Conservation (phyloP, 1,140 invertebrate genomes). For the Pomacea maculata region DNA sequence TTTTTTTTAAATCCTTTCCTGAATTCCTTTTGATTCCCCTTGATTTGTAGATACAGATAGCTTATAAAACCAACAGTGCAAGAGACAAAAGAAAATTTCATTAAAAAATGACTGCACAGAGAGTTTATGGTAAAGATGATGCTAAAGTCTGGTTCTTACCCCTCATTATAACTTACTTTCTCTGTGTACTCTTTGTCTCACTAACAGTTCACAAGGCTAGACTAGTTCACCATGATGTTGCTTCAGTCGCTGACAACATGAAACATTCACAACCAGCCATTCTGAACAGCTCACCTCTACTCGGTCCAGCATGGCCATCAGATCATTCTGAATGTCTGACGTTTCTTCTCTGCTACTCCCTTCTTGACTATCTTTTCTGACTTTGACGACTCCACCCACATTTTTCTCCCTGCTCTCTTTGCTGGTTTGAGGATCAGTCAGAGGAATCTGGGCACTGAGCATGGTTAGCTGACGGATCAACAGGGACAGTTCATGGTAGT, state of each 20-base stretch:
- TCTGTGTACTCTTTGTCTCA: too few species aligned
- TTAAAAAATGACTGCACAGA: not conserved
- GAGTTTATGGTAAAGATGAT: too few species aligned
- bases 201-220: too few species aligned
- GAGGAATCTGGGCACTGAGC: constrained; percentile 37
- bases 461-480: constrained; percentile 50
- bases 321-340: constrained; percentile 31
- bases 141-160: too few species aligned
- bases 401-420: constrained; percentile 8
- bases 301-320: constrained; percentile 47
- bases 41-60: not conserved
- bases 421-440: not conserved
- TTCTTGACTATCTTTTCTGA: not conserved
- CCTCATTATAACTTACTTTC: too few species aligned
- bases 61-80: not conserved
- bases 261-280: not conserved
- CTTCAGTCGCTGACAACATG: too few species aligned
- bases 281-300: constrained; percentile 38
- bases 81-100: not conserved
- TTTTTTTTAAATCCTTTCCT: too few species aligned
- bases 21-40: too few species aligned
- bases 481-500: constrained; percentile 48
- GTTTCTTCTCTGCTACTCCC: not conserved
- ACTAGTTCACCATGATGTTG: too few species aligned
- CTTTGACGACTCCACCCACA: not conserved